Evolutionary conservation across 2,113 vertebrate species (phyloP).

Genomic region (Ancistrus triradiatus): DNA sequence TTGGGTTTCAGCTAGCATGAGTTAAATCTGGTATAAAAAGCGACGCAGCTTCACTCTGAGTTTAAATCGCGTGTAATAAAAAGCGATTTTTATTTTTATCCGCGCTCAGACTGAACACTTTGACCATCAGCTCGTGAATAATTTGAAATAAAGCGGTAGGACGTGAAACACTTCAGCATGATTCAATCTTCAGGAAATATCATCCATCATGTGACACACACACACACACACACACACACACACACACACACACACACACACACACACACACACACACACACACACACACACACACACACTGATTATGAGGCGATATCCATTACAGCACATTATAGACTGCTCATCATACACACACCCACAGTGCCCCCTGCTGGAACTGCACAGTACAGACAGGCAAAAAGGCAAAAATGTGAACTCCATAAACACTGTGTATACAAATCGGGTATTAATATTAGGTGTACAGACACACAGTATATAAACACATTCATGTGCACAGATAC

Average conservation of each 20-base stretch:
- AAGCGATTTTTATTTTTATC: slow-evolving; percentile 8
- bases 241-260: slow-evolving; percentile 15
- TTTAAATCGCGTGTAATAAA: slow-evolving; percentile 4
- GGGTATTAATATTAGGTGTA: too few relatives aligned
- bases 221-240: slow-evolving; percentile 24
- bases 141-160: slow-evolving; percentile 26
- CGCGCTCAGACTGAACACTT: slow-evolving; percentile 8
- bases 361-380: slow-evolving; percentile 70
- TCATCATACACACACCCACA: slow-evolving; percentile 55
- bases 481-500: too few relatives aligned
- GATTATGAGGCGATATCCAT: slow-evolving; percentile 25
- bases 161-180: slow-evolving; percentile 20
- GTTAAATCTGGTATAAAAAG: too few relatives aligned
- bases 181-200: slow-evolving; percentile 22
- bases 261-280: too few relatives aligned
- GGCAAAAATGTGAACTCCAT: too few relatives aligned
- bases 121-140: slow-evolving; percentile 25
- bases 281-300: neutral
- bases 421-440: too few relatives aligned
- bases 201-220: slow-evolving; percentile 13
- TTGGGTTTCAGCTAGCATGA: too few relatives aligned
- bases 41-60: neutral
- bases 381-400: too few relatives aligned
- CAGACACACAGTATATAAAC: too few relatives aligned
- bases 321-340: neutral